Evolutionary conservation across 2,888 invertebrate species (phyloP), one percentile per base, ranked within the genome.

Genomic region (Drosophila meridiana): DNA sequence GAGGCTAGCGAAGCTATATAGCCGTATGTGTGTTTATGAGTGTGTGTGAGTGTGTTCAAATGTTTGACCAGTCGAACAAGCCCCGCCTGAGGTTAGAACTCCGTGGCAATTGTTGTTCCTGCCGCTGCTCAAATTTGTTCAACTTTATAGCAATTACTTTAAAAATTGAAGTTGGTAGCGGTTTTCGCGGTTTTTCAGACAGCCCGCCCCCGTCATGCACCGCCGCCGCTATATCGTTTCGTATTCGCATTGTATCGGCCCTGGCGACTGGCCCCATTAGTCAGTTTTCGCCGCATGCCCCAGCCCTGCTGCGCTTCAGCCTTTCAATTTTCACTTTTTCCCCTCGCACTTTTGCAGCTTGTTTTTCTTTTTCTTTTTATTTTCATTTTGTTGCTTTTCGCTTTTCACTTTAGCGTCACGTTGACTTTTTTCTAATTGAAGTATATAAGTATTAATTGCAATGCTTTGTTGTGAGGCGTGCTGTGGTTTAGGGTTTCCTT

Each of bases 131-230:
- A 75, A 89, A 85, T 87, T 89, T 73, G 83, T 68, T 80, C 78
- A 87, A 90, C 87, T 87, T 89, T 87, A 85, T 73, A 73, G 91
- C 87, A 87, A 87, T 90, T 87, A 87, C 91, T 90, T 87, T 90
- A 90, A 87, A 87, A 87, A 88, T 90, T 88, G 76, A 87, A 87
- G 90, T 91, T 88, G 80, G 70, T 71, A 71, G 91, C 80, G 91
- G 91, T 85, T 87, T 62, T 56, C 70, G 88, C 80, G 90, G 90
- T 85, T 85, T 87, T 76, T 67, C 56, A 11, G 13, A 4, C 36
- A 11, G 3, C 6, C 26, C 38, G 45, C 30, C 34, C 56, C 58
- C 58, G 2, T 20, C 50, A 57, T 28, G 7, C 5, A 3, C 14
- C 40, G 26, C 14, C 9, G 9, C 9, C 69, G 9, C 38, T 32